phyloP scores from a whole-genome alignment of 2,888 invertebrate species.

The Lycia hirtaria region DNA sequence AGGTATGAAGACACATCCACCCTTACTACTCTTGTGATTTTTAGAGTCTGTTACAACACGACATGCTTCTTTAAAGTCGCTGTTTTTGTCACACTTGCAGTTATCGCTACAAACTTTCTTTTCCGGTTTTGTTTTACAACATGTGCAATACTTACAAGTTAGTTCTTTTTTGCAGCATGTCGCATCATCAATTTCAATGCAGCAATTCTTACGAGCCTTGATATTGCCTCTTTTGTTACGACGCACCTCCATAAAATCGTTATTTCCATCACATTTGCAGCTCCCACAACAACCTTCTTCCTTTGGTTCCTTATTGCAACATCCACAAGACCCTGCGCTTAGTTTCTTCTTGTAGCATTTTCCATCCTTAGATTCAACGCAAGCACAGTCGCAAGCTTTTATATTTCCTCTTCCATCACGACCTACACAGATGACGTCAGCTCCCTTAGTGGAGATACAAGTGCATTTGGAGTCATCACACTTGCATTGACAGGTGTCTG shows the following conservation, averaged over 20 bases:
- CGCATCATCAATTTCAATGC: not conserved
- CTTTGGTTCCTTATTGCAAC: not conserved
- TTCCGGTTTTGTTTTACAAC: not conserved
- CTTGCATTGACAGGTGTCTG: conserved; percentile 15
- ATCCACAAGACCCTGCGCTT: not conserved
- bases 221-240: not conserved
- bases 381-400: conserved; percentile 30
- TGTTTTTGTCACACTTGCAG: conserved; percentile 2
- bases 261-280: not conserved
- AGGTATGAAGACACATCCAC: conserved; percentile 50
- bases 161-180: conserved; percentile 26
- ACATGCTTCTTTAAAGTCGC: conserved; percentile 24
- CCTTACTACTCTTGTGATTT: conserved; percentile 41
- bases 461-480: conserved; percentile 34
- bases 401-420: conserved; percentile 31
- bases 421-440: conserved; percentile 36
- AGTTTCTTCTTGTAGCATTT: not conserved
- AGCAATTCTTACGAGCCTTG: not conserved
- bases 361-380: not conserved
- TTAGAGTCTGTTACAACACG: conserved; percentile 26
- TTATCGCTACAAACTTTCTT: not conserved
- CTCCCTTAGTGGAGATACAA: conserved; percentile 40
- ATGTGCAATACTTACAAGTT: not conserved
- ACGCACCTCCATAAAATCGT: not conserved
- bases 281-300: conserved; percentile 36